These are phyloP conservation scores for Oceanodroma tethys DNA, from an alignment of 2,113 vertebrate species.

Conservation along the genomic window DNA sequence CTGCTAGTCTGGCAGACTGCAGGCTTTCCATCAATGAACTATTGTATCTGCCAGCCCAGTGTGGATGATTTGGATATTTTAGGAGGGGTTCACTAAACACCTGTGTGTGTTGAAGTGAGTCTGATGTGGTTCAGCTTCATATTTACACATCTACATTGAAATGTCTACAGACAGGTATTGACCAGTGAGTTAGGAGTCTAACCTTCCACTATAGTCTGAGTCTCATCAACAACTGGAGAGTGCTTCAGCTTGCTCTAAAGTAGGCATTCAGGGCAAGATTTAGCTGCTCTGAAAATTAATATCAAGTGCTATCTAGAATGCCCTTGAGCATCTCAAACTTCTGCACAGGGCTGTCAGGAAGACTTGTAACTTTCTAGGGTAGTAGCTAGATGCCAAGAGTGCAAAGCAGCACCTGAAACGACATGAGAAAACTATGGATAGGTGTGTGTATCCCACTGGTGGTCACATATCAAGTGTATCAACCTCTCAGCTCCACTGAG, in stretches of 20 bases:
- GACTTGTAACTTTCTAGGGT: not conserved
- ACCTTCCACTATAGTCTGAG: not conserved
- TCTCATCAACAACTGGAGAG: not conserved
- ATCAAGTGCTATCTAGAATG: not conserved
- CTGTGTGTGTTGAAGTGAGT: not conserved
- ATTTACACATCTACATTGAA: not conserved
- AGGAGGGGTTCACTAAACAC: not conserved
- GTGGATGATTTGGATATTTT: not conserved
- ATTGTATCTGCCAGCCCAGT: not conserved
- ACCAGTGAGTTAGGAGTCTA: not conserved
- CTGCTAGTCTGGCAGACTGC: not conserved
- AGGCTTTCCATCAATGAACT: not conserved
- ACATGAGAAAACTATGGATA: not conserved
- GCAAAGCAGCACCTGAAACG: not conserved
- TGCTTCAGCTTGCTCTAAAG: not conserved
- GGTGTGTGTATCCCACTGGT: not conserved
- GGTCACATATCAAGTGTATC: not conserved
- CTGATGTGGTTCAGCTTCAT: not conserved
- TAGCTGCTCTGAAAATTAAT: not conserved
- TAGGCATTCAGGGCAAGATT: not conserved
- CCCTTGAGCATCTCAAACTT: not conserved
- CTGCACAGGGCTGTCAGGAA: not conserved
- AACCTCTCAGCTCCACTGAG: not conserved
- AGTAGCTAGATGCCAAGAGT: not conserved
- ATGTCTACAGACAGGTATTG: not conserved